Conservation (phyloP, 2,797 vertebrate species). For the Pyrocephalus nanus region DNA sequence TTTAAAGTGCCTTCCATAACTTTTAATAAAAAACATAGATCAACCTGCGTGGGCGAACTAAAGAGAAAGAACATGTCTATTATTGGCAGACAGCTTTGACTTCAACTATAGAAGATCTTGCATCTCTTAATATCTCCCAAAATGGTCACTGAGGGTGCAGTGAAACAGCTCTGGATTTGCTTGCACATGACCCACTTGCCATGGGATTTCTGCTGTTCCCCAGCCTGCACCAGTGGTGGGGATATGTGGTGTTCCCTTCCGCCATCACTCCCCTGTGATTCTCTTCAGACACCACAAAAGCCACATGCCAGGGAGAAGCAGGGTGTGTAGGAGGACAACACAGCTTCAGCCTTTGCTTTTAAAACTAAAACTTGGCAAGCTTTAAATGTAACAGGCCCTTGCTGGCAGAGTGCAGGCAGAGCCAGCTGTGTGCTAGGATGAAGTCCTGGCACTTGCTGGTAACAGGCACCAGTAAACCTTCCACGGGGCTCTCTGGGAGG, state of each 20-base stretch:
- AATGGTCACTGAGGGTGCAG: neutral
- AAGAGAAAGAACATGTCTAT: constrained; percentile 3
- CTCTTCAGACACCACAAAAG: neutral
- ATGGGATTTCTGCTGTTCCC: fast-evolving
- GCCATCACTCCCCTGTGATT: fast-evolving
- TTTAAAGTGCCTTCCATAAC: neutral
- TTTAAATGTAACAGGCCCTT: neutral
- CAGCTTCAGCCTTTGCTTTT: neutral
- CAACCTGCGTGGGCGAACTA: neutral
- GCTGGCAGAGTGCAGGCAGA: neutral
- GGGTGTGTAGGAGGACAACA: neutral
- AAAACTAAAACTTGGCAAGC: neutral
- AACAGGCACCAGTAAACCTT: neutral
- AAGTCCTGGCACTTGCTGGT: neutral
- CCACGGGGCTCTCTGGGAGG: neutral
- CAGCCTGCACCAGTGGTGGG: neutral
- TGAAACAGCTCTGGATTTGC: neutral
- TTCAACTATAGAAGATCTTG: neutral
- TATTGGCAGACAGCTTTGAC: constrained; percentile 4
- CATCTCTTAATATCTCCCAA: neutral
- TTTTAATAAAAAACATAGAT: neutral
- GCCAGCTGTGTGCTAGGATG: neutral
- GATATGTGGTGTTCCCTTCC: neutral
- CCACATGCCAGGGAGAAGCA: neutral
- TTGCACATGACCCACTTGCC: neutral